Conservation (phyloP, 2,113 vertebrate genomes). For the Mustelus asterias region DNA sequence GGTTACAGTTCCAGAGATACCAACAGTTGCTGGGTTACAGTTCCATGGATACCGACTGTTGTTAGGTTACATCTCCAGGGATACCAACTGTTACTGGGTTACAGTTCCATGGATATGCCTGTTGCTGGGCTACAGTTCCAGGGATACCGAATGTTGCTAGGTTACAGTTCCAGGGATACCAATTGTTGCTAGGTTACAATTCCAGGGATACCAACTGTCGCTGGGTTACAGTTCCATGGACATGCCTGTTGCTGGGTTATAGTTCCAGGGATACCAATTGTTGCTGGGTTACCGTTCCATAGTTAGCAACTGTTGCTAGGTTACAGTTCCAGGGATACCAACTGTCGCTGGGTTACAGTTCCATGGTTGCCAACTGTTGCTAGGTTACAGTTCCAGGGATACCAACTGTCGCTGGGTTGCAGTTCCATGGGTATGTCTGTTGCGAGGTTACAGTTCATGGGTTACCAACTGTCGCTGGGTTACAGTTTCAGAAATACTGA, state of each 20-base stretch:
- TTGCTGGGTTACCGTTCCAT: not conserved
- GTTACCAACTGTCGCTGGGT: not conserved
- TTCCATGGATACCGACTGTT: not conserved
- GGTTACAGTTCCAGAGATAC: not conserved
- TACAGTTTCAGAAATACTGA: too few species aligned
- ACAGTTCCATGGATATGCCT: not conserved
- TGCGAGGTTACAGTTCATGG: not conserved
- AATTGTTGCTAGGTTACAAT: not conserved
- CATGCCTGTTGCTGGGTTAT: not conserved
- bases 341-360: not conserved
- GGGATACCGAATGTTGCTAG: not conserved
- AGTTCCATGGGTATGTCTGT: not conserved
- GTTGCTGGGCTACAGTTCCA: not conserved
- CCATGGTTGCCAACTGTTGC: not conserved
- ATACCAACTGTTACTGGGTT: not conserved
- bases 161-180: not conserved
- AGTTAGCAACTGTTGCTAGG: not conserved
- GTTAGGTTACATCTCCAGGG: not conserved
- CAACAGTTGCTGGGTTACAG: not conserved
- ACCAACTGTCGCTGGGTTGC: not conserved
- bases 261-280: not conserved
- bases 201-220: not conserved
- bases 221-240: not conserved
- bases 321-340: not conserved
- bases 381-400: not conserved